Base-by-base conservation (phyloP, 1,140 invertebrate species). In the Drosophila mayri region DNA sequence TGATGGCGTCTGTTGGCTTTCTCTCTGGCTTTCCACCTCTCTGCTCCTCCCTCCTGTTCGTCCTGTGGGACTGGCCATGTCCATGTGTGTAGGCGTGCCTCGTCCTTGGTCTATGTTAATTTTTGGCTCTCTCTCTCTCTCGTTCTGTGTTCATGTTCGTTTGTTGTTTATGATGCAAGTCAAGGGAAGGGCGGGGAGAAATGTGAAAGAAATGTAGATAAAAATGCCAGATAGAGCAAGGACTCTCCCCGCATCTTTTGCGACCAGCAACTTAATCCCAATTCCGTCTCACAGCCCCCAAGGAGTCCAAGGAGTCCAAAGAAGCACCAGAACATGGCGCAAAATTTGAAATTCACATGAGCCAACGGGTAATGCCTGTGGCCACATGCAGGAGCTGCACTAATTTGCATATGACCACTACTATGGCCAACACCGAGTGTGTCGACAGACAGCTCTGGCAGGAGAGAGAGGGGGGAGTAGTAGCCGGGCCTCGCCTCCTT, bases 1-100 rank as follows among this genome's bases (percentile, higher is more conserved):
- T 90, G 81, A 90, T 88, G 85, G 84, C 84, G 85, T 90, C 85
- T 78, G 68, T 75, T 82, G 82, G 74, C 78, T 66, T 68, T 58
- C 43, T 14, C 68, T 40, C 52, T 32, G 44, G 37, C 57, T 12
- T 37, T 32, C 71, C 14, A 16, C 40, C 4, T 40, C 22, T 12
- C 40, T 3, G 37, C n/a, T 5, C 37, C 16, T 7, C 55, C 81
- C 68, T 47, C 60, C 83, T 67, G 50, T 47, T 52, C 55, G 84
- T 76, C 79, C 79, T 49, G 43, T 66, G 68, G 79, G 59, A 52
- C 76, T 78, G 57, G 30, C 14, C 14, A 14, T 57, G 47, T 20
- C 28, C 57, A 57, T 76, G 75, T 84, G 79, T 75, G 68, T 67
- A 79, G 79, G 82, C 82, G 74, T 59, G 57, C 65, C 76, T 41